phyloP scores from a whole-genome alignment of 2,113 vertebrate genomes.

The Cyprinodon variegatus region DNA sequence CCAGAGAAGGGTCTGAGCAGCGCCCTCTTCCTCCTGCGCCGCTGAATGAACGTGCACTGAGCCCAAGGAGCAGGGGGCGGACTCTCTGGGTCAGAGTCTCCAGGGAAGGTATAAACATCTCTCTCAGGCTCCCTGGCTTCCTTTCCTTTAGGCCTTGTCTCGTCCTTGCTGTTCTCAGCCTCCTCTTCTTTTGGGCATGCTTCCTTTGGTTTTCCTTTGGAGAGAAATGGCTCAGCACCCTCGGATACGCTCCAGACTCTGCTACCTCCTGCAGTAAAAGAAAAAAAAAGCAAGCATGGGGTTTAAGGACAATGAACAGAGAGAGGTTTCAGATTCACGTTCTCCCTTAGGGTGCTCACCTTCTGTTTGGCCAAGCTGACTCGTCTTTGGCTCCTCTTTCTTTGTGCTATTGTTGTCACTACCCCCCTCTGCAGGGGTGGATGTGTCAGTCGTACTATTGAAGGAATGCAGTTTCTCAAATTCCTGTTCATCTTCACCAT shows the following conservation, averaged over 20 bases:
- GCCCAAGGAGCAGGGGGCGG: conserved; percentile 80
- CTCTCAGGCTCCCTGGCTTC: conserved; percentile 54
- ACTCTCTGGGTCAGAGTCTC: conserved; percentile 81
- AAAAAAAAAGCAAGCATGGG: conserved; percentile 20
- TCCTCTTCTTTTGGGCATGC: conserved; percentile 62
- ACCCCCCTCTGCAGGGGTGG: conserved; percentile 37
- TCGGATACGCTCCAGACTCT: conserved; percentile 61
- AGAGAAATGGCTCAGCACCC: conserved; percentile 57
- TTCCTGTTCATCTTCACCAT: conserved; percentile 65
- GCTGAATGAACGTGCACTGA: conserved; percentile 80
- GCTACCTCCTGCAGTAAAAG: conserved; percentile 61
- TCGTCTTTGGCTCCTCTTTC: conserved; percentile 62
- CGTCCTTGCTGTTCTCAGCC: conserved; percentile 26
- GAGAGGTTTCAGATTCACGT: conserved; percentile 14
- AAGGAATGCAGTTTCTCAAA: conserved; percentile 52
- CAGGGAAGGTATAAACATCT: conserved; percentile 82
- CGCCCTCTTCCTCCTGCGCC: conserved; percentile 76
- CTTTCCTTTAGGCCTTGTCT: conserved; percentile 44
- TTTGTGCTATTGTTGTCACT: conserved; percentile 48
- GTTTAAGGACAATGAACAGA: conserved; percentile 14
- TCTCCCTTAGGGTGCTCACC: conserved; percentile 49
- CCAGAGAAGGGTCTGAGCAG: conserved; percentile 80
- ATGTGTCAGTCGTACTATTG: conserved; percentile 33
- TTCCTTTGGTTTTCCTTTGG: conserved; percentile 75
- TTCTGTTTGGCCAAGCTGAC: conserved; percentile 59